These are phyloP conservation scores for Erythrolamprus reginae DNA, from an alignment of 2,113 vertebrate genomes.

Conservation along the genomic window DNA sequence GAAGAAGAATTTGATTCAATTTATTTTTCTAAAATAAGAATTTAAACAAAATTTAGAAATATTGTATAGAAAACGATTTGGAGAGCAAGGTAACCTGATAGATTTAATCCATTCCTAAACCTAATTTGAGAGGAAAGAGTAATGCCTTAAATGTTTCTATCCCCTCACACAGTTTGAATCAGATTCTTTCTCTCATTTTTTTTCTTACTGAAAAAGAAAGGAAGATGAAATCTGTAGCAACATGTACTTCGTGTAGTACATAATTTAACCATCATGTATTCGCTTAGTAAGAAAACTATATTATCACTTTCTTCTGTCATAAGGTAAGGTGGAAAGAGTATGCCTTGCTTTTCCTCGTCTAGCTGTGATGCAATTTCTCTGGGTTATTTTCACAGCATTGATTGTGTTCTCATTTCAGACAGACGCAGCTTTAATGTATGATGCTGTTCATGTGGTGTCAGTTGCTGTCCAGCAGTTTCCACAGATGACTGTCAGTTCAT, in stretches of 20 bases:
- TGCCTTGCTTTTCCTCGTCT: not conserved
- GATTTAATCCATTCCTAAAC: not conserved
- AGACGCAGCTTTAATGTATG: conserved; percentile 95
- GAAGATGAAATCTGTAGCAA: not conserved
- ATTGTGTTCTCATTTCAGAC: conserved; percentile 75
- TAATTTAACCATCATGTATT: not conserved
- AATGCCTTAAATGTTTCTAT: not conserved
- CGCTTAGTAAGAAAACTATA: not conserved
- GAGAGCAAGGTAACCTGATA: not conserved
- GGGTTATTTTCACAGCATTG: not conserved
- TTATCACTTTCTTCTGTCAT: not conserved
- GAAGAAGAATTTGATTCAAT: not conserved
- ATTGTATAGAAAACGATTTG: not conserved
- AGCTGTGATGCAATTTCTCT: accelerated
- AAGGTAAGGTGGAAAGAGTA: accelerated
- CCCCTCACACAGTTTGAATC: not conserved
- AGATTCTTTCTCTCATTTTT: not conserved
- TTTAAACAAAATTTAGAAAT: not conserved
- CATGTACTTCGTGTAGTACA: not conserved
- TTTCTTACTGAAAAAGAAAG: not conserved
- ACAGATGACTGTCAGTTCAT: conserved; percentile 96
- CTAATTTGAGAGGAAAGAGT: not conserved
- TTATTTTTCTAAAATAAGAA: not conserved
- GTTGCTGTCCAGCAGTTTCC: conserved; percentile 97
- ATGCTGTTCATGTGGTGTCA: conserved; percentile 93